A percentile compares a stretch with the other conserved stretches of the same genome.
These are phyloP conservation scores for Phyllotreta striolata DNA, from an alignment of 2,888 invertebrate genomes.

Conservation along the genomic window DNA sequence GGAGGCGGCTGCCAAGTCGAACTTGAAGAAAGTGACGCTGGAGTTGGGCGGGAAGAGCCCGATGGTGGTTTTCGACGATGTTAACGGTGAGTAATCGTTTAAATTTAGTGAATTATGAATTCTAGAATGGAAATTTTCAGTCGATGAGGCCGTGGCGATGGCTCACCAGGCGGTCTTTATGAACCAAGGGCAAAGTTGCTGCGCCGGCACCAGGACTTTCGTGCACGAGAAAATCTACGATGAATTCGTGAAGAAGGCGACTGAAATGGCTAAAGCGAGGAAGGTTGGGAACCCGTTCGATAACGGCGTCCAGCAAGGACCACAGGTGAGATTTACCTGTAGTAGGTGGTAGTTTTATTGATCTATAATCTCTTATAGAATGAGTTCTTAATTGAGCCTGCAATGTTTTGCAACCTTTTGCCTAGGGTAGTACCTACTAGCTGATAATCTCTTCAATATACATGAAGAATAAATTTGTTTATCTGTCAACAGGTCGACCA, in stretches of 20 bases:
- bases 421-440: too few relatives aligned
- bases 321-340: slow-evolving; percentile 68
- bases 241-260: slow-evolving; percentile 79
- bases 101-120: background rate
- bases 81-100: slow-evolving; percentile 67
- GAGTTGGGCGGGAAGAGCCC: slow-evolving; percentile 93
- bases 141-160: slow-evolving; percentile 68
- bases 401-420: too few relatives aligned
- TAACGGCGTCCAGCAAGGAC: slow-evolving; percentile 75
- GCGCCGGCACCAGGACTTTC: slow-evolving; percentile 87
- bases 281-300: slow-evolving; percentile 80
- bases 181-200: slow-evolving; percentile 82
- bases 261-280: slow-evolving; percentile 71
- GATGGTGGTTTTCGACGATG: slow-evolving; percentile 83
- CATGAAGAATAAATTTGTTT: too few relatives aligned
- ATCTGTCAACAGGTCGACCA: slow-evolving; percentile 67
- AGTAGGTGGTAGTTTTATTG: too few relatives aligned
- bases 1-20: slow-evolving; percentile 75
- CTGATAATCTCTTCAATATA: too few relatives aligned
- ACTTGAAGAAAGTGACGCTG: slow-evolving; percentile 81
- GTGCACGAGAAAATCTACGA: slow-evolving; percentile 89
- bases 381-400: slow-evolving; percentile 3
- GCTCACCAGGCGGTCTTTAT: slow-evolving; percentile 74
- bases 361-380: slow-evolving; percentile 3
- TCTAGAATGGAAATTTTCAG: slow-evolving; percentile 52